Evolutionary conservation across 1,140 invertebrate genomes (phyloP), one percentile per base, ranked within the genome.

Genomic region (Druon quercuslanigerum): DNA sequence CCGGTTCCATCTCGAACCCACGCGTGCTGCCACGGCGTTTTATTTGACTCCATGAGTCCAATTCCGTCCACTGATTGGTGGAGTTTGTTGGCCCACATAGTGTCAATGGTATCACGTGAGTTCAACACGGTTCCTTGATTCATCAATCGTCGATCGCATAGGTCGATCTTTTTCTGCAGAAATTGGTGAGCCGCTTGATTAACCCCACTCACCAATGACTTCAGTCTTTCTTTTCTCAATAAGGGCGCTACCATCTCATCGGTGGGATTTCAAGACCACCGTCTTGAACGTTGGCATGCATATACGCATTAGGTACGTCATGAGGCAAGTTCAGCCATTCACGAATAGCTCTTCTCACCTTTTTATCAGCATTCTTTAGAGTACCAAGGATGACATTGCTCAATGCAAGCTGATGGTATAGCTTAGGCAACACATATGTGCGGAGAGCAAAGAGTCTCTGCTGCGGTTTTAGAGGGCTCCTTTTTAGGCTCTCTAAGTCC

Each of bases 391-490:
- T 50, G 1, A 56, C 51, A 5, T 50, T 33, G 13, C 78, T 75
- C 51, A 76, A 17, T 0, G 72, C 20, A 0, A 79, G 17, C 4
- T 51, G 17, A n/a, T 79, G 72, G 9, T 79, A 71, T 1, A 66
- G n/a, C 14, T 2, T 11, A 0, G 79, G 79, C 0, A 80, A 50
- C 0, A 77, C 3, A 12, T 16, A 71, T 7, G 71, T 51, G 50
- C 71, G 60, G 0, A 82, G 11, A 12, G 78, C n/a, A 5, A 16
- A 71, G 1, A 79, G 75, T 13, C 80, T 51, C 50, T 82, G 80
- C 40, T 82, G 81, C 14, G 78, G 75, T 52, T 82, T 82, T 16
- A 82, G 17, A 12, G 76, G 78, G 4, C 75, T 73, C 19, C 70
- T 77, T 3, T 78, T 60, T 0, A 79, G 17, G 16, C 25, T 72